Evolutionary conservation across 2,113 vertebrate species (phyloP).

Genomic region (Erinaceus europaeus): DNA sequence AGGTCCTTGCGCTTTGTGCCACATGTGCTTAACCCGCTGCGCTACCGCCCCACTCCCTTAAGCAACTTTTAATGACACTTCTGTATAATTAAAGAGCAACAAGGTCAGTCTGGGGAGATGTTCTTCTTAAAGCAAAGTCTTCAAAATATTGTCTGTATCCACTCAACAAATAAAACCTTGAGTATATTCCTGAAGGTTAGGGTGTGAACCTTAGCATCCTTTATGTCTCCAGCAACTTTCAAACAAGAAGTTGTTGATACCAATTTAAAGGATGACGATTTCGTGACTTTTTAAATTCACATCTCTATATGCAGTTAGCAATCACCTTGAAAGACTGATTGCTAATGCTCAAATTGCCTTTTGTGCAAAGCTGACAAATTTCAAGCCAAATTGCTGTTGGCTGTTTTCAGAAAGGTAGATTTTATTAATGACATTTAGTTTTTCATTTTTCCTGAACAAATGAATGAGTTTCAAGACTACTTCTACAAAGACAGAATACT

Average conservation of each 20-base stretch:
- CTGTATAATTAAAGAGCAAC: no score
- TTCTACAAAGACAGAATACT: slow-evolving; percentile 64
- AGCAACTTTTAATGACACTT: no score
- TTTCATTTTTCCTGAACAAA: slow-evolving; percentile 67
- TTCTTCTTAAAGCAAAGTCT: neutral
- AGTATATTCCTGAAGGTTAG: neutral
- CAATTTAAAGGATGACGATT: neutral
- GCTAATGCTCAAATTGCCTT: slow-evolving; percentile 56
- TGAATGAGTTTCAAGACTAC: slow-evolving; percentile 62
- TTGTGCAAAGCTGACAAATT: slow-evolving; percentile 69
- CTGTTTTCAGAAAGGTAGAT: slow-evolving; percentile 60
- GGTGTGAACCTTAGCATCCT: neutral
- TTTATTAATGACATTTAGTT: slow-evolving; percentile 63
- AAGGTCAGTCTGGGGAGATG: no score
- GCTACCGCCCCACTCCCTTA: no score
- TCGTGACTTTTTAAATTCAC: neutral
- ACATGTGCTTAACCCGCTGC: no score
- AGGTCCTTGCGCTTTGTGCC: no score
- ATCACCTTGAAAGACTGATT: slow-evolving; percentile 64
- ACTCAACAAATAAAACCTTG: neutral
- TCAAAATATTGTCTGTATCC: neutral
- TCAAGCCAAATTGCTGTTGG: slow-evolving; percentile 63
- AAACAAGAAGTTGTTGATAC: neutral
- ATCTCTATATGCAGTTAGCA: slow-evolving; percentile 41
- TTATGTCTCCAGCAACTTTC: neutral